These are phyloP conservation scores for Trachelus stipa DNA, from an alignment of 2,888 invertebrate species.

Conservation along the genomic window DNA sequence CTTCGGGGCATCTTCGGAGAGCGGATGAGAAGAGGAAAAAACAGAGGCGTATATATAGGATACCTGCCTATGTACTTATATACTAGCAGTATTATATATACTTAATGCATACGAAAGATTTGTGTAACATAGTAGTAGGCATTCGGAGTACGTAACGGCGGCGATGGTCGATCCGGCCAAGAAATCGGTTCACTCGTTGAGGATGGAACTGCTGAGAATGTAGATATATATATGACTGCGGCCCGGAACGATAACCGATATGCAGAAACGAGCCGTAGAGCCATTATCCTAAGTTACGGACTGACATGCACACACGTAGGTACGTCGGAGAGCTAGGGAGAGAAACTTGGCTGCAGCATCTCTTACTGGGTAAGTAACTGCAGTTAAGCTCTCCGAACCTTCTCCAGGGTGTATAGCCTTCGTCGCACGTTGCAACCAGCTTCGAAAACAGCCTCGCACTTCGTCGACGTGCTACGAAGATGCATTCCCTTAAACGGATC, in stretches of 20 bases:
- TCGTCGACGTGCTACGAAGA: conserved; percentile 30
- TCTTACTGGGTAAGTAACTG: conserved; percentile 47
- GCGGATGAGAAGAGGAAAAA: background rate
- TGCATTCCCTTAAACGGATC: conserved; percentile 59
- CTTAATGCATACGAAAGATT: background rate
- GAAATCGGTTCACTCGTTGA: background rate
- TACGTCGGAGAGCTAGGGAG: conserved; percentile 24
- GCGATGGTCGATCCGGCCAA: background rate
- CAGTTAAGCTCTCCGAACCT: conserved; percentile 39
- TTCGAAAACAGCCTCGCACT: conserved; percentile 13
- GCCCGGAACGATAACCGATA: conserved; percentile 48
- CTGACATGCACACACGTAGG: conserved; percentile 32
- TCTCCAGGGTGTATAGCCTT: background rate
- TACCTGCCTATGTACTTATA: background rate
- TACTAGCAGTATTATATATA: background rate
- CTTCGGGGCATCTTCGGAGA: background rate
- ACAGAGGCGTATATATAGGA: background rate
- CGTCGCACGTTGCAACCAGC: background rate
- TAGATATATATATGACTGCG: conserved; percentile 21
- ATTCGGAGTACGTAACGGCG: background rate
- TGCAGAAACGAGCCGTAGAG: conserved; percentile 44
- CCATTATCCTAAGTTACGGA: conserved; percentile 57
- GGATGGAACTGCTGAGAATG: background rate
- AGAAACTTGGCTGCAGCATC: conserved; percentile 46
- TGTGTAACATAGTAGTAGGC: background rate